A percentile compares a stretch with the other conserved stretches of the same genome.
Conservation (phyloP, 2,797 vertebrate species). For the Erpetoichthys calabaricus region DNA sequence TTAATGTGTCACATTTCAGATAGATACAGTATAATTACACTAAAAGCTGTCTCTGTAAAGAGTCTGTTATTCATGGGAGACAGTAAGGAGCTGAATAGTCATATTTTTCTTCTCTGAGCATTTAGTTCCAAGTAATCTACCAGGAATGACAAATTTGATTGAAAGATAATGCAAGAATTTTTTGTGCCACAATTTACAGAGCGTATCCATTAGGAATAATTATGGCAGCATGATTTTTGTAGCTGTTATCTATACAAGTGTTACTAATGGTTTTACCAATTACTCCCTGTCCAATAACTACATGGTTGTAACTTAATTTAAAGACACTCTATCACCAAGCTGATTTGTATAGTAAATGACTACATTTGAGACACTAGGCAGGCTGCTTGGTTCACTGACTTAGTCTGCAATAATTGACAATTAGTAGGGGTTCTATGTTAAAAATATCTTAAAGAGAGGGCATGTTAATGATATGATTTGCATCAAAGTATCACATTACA, state of each 20-base stretch:
- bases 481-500: too few species aligned
- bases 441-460: slow-evolving; percentile 20
- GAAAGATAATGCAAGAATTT: slow-evolving; percentile 66
- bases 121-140: slow-evolving; percentile 62
- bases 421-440: slow-evolving; percentile 47
- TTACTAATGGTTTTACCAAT: slow-evolving; percentile 98
- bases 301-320: slow-evolving; percentile 93
- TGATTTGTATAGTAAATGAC: slow-evolving; percentile 84
- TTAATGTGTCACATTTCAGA: slow-evolving; percentile 7
- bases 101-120: slow-evolving; percentile 34
- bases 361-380: slow-evolving; percentile 64
- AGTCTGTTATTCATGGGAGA: not conserved
- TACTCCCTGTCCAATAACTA: slow-evolving; percentile 79
- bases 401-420: slow-evolving; percentile 74
- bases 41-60: slow-evolving; percentile 18
- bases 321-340: slow-evolving; percentile 78
- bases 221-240: slow-evolving; percentile 87
- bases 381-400: slow-evolving; percentile 66
- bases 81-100: slow-evolving; percentile 32
- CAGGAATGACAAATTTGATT: slow-evolving; percentile 70
- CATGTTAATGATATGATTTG: not conserved
- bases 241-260: slow-evolving; percentile 95
- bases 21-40: slow-evolving; percentile 4
- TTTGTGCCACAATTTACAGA: slow-evolving; percentile 77
- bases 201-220: slow-evolving; percentile 90